Conservation (phyloP, 2,888 invertebrate genomes). For the Ochropleura plecta region DNA sequence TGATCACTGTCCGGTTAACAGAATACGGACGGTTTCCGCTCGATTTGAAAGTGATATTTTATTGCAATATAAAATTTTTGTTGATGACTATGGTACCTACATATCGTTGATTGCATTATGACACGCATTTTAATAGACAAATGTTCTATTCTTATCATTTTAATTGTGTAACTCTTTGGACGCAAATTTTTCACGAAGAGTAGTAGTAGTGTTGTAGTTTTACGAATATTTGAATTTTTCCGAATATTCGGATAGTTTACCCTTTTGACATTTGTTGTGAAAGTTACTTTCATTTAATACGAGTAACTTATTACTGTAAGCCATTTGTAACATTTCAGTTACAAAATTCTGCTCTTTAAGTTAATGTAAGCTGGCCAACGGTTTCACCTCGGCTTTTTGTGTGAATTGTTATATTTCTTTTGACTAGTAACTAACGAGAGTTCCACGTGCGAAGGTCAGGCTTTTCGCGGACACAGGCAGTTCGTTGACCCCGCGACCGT, state of each 20-base stretch:
- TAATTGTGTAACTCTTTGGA: slow-evolving; percentile 8
- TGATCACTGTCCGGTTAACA: slow-evolving; percentile 70
- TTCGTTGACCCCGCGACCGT: slow-evolving; percentile 69
- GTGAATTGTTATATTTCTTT: slow-evolving; percentile 35
- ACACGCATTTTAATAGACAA: slow-evolving; percentile 31
- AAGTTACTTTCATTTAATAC: background rate
- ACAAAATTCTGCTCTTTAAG: slow-evolving; percentile 23
- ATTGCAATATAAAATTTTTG: slow-evolving; percentile 33
- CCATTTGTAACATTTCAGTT: slow-evolving; percentile 29
- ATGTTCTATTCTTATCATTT: slow-evolving; percentile 16
- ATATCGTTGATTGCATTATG: slow-evolving; percentile 25
- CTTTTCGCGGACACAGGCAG: slow-evolving; percentile 67
- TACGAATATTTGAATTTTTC: slow-evolving; percentile 6
- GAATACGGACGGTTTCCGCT: slow-evolving; percentile 59
- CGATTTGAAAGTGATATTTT: slow-evolving; percentile 76
- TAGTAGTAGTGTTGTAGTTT: background rate
- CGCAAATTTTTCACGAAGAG: background rate
- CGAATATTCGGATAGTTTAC: background rate
- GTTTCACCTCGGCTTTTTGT: slow-evolving; percentile 46
- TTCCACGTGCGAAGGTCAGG: slow-evolving; percentile 67
- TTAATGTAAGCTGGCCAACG: slow-evolving; percentile 25
- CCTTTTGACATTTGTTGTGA: slow-evolving; percentile 20
- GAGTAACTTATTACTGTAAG: background rate
- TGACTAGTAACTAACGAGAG: slow-evolving; percentile 28
- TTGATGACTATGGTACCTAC: slow-evolving; percentile 31